phyloP scores from a whole-genome alignment of 2,888 invertebrate species.

The Pandemis corylana region DNA sequence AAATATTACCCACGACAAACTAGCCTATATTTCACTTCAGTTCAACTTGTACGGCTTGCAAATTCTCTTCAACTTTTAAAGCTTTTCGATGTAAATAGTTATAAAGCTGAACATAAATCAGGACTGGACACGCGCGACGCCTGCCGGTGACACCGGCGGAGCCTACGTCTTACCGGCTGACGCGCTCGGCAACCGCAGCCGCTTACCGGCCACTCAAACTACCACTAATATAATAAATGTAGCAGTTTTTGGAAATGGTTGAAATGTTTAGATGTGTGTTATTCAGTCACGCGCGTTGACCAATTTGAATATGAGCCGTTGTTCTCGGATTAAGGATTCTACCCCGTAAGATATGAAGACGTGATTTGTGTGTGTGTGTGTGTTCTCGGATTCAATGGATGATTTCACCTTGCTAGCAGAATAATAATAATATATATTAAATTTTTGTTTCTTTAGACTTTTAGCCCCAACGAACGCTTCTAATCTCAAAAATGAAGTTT shows the following conservation, averaged over 20 bases:
- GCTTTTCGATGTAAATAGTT: conserved; percentile 1
- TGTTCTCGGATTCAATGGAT: no score
- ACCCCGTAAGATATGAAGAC: no score
- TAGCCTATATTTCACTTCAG: neutral
- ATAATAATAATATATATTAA: no score
- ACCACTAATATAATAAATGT: conserved; percentile 2
- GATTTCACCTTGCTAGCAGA: no score
- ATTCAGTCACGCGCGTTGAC: neutral
- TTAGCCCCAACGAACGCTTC: no score
- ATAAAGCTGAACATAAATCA: conserved; percentile 51
- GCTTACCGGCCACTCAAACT: neutral
- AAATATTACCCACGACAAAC: neutral
- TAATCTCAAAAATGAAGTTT: no score
- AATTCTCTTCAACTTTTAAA: neutral
- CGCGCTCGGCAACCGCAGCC: conserved; percentile 36
- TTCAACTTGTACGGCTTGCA: neutral
- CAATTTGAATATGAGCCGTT: neutral
- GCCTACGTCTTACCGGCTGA: conserved; percentile 49
- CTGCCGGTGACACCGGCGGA: conserved; percentile 51
- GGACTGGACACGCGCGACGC: conserved; percentile 44
- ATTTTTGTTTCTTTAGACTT: no score
- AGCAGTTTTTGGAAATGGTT: neutral
- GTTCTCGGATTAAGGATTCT: no score
- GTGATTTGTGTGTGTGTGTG: no score
- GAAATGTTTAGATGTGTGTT: neutral